phyloP scores from a whole-genome alignment of 1,140 invertebrate genomes.

The Bombus consobrinus region DNA sequence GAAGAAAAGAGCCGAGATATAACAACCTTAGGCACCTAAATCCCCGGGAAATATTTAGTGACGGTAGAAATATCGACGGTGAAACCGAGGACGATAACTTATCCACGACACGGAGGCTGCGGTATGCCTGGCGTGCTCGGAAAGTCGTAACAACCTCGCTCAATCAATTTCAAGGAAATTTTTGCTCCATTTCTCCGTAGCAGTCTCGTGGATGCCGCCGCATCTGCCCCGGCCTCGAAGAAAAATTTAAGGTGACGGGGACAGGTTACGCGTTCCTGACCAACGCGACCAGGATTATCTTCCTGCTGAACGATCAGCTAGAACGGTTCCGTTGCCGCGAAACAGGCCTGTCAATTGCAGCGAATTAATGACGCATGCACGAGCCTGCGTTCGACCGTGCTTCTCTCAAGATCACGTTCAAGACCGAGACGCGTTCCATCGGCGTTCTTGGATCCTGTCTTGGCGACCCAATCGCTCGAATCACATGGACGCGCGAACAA shows the following conservation, averaged over 20 bases:
- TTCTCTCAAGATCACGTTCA: constrained; percentile 29
- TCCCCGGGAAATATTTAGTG: background rate
- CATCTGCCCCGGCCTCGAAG: background rate
- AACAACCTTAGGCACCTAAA: background rate
- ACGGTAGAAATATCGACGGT: background rate
- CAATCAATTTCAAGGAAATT: constrained; percentile 20
- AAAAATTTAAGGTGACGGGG: background rate
- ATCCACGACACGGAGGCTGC: background rate
- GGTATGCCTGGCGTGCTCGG: background rate
- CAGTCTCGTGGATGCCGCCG: background rate
- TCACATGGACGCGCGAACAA: background rate
- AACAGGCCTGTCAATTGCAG: constrained; percentile 12
- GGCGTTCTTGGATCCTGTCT: background rate
- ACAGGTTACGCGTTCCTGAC: constrained; percentile 2
- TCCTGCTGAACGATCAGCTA: background rate
- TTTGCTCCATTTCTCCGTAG: constrained; percentile 14
- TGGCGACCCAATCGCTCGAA: background rate
- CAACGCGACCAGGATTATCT: background rate
- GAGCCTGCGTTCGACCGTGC: background rate
- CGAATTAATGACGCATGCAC: constrained; percentile 35
- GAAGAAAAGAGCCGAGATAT: background rate
- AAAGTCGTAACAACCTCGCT: constrained; percentile 16
- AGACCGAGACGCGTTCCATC: constrained; percentile 17
- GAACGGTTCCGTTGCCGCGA: background rate
- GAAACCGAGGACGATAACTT: background rate